Evolutionary conservation across 2,797 vertebrate genomes (phyloP), one percentile per base, ranked within the genome.

Genomic region (Ceyx erithaca): DNA sequence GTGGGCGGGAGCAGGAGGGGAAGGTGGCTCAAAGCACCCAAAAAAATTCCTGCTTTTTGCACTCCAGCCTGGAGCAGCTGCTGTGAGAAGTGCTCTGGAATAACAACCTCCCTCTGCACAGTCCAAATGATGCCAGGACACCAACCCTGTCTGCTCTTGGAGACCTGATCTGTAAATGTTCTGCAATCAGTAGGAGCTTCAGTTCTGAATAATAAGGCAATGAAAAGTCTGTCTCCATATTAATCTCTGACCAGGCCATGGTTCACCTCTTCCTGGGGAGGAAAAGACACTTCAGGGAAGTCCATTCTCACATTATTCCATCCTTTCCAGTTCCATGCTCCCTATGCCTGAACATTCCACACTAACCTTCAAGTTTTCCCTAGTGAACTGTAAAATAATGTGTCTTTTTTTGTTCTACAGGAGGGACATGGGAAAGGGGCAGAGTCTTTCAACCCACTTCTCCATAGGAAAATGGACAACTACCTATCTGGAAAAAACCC

Each of bases 21-120:
- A 80, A 80, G 31, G 51, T 64, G 79, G 66, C 59, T 84, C 28
- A 25, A 89, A 68, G 70, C 55, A 72, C 52, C 70, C 12, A 1
- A 67, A 33, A 52, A 78, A 69, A 64, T 14, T 22, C 43, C 31
- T 14, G 45, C 40, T 45, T 49, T 45, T 22, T 69, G n/a, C 48
- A 14, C 49, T 48, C 54, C 54, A 71, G 72, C 41, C 57, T 35
- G 61, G 14, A 35, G 77, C 41, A 41, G 52, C 67, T 79, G 62
- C 67, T 41, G 46, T 28, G 63, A 58, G 67, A 91, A 68, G 28
- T 30, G 46, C 76, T 68, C 76, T 73, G 55, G 51, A 81, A 78
- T 20, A 82, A 67, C 46, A 91, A 3, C 81, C 51, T 51, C 71
- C 51, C 14, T 28, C 54, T 33, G 30, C 23, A 37, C 43, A 23